Percentiles rank a stretch among this genome's conserved stretches.
Evolutionary conservation across 2,888 invertebrate species (phyloP).

Genomic region (Diadegma fenestrale): DNA sequence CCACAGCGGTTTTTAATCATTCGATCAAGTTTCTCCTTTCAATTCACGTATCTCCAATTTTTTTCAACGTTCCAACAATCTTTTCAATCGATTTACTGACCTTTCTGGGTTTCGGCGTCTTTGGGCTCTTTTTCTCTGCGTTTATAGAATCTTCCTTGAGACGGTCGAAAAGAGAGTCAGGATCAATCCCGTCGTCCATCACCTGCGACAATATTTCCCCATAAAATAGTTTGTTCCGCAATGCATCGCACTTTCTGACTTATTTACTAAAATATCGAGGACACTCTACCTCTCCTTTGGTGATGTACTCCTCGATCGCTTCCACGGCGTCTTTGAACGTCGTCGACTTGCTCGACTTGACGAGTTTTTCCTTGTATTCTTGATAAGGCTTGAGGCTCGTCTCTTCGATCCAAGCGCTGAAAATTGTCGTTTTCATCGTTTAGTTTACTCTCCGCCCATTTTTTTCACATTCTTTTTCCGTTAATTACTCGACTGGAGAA

Average conservation of each 20-base stretch:
- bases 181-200: slow-evolving; percentile 87
- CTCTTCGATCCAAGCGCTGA: slow-evolving; percentile 96
- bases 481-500: slow-evolving; percentile 7
- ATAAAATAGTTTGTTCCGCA: background rate
- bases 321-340: slow-evolving; percentile 92
- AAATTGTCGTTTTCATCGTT: slow-evolving; percentile 32
- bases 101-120: slow-evolving; percentile 85
- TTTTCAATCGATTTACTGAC: slow-evolving; percentile 72
- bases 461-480: background rate
- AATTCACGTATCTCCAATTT: no score
- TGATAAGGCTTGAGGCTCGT: slow-evolving; percentile 93
- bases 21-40: no score
- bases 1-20: background rate
- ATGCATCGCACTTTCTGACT: background rate
- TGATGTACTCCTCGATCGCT: slow-evolving; percentile 92
- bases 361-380: slow-evolving; percentile 91
- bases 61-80: background rate
- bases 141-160: slow-evolving; percentile 87
- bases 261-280: background rate
- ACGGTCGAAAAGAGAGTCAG: slow-evolving; percentile 91
- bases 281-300: slow-evolving; percentile 88
- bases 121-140: slow-evolving; percentile 82
- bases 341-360: slow-evolving; percentile 90
- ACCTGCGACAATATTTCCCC: slow-evolving; percentile 79
- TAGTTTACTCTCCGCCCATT: background rate